Base-by-base conservation (phyloP, 1,140 invertebrate genomes). In the Drosophila repletoides region DNA sequence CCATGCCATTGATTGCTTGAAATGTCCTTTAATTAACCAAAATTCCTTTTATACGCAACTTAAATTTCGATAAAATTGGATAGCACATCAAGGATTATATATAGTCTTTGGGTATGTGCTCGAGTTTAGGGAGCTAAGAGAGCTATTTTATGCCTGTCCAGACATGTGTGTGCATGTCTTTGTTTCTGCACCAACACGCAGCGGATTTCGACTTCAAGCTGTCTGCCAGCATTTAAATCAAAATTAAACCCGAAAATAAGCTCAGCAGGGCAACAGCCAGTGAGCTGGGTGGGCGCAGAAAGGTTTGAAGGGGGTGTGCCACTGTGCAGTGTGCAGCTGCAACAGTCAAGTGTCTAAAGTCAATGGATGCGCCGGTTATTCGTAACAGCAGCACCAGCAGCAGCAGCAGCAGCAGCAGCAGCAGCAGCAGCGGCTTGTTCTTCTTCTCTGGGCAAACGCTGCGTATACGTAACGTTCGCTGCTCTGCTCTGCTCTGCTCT, bases 201-300 rank as follows among this genome's bases (percentile, higher is more conserved):
- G 68, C 49, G 68, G 63, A 65, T 51, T 84, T 49, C 53, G 75
- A 51, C 59, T 80, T 68, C 63, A 48, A 80, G 75, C 68, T 84
- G 80, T 84, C 80, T 66, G 80, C 53, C 51, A 65, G 72, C 80
- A 65, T 84, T 84, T 84, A 84, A 86, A 84, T 86, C 80, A 84
- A 84, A 84, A 86, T 84, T 84, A 84, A 84, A 69, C 71, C 76
- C 80, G 38, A 84, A 84, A 84, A 75, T 84, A 86, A 83, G 79
- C 74, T 74, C n/a, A n/a, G n/a, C n/a, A n/a, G n/a, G n/a, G n/a
- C n/a, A n/a, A n/a, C n/a, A n/a, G n/a, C n/a, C n/a, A n/a, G n/a
- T n/a, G n/a, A 28, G 46, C 14, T 24, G 12, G 14, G 22, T 38
- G 38, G 22, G 19, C 14, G 15, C 34, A 17, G 9, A 5, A 15